Evolutionary conservation across 1,140 invertebrate species (phyloP).

Genomic region (Brachionus koreanus): DNA sequence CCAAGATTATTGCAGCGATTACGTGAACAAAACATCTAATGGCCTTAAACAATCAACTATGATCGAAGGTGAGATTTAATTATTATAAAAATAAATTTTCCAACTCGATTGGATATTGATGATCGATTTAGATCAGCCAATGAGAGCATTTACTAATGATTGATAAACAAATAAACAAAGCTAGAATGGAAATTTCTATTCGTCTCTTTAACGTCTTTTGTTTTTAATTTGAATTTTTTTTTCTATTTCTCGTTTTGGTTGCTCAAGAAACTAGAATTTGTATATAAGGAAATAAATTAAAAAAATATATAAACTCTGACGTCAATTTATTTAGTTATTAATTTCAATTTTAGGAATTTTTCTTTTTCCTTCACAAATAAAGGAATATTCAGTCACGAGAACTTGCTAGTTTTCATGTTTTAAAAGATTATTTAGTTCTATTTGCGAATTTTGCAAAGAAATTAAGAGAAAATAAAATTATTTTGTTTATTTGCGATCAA

Average conservation of each 20-base stretch:
- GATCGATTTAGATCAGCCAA: background rate
- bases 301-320: slow-evolving; percentile 21
- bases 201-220: background rate
- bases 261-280: background rate
- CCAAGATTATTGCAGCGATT: slow-evolving; percentile 6
- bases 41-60: background rate
- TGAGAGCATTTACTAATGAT: background rate
- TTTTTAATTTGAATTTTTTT: background rate
- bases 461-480: background rate
- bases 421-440: slow-evolving; percentile 28
- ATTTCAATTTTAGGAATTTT: background rate
- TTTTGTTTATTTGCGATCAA: background rate
- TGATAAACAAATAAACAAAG: background rate
- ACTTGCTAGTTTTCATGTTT: slow-evolving; percentile 13
- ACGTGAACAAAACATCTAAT: slow-evolving; percentile 6
- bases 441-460: background rate
- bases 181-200: background rate
- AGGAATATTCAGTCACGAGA: slow-evolving; percentile 41
- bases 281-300: background rate
- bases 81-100: background rate
- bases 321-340: slow-evolving; percentile 43
- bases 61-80: slow-evolving; percentile 36
- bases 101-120: background rate
- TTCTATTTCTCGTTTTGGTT: background rate
- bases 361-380: slow-evolving; percentile 13